Evolutionary conservation across 2,888 invertebrate species (phyloP).

Genomic region (Ecdyonurus torrentis): DNA sequence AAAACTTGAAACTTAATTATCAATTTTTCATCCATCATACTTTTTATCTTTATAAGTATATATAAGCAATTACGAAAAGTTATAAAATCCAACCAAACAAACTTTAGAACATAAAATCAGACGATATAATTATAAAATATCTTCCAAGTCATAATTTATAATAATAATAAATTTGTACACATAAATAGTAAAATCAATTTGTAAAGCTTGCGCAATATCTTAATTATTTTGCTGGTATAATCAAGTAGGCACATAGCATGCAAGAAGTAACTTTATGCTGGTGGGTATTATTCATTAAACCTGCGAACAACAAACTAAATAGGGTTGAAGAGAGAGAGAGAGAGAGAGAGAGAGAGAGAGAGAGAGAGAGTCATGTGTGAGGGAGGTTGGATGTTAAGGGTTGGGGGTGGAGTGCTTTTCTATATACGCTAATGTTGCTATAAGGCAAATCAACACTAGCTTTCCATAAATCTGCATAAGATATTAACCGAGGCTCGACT

Average conservation of each 20-base stretch:
- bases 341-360: conserved; percentile 4
- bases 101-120: too few species aligned
- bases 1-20: too few species aligned
- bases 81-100: too few species aligned
- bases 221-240: not conserved
- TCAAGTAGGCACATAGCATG: not conserved
- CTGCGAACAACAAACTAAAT: not conserved
- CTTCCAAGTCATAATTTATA: too few species aligned
- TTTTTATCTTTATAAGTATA: too few species aligned
- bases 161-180: too few species aligned
- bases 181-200: not conserved
- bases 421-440: not conserved
- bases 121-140: too few species aligned
- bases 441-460: not conserved
- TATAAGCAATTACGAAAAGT: too few species aligned
- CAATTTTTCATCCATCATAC: too few species aligned
- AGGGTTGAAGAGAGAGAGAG: conserved; percentile 7
- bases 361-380: too few species aligned
- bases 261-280: not conserved
- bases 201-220: not conserved
- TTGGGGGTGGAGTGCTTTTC: conserved; percentile 7
- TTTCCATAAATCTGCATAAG: not conserved
- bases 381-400: too few species aligned
- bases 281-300: not conserved
- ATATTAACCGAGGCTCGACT: conserved; percentile 9